Base-by-base conservation (phyloP, 2,113 vertebrate genomes). In the Phocoena phocoena region DNA sequence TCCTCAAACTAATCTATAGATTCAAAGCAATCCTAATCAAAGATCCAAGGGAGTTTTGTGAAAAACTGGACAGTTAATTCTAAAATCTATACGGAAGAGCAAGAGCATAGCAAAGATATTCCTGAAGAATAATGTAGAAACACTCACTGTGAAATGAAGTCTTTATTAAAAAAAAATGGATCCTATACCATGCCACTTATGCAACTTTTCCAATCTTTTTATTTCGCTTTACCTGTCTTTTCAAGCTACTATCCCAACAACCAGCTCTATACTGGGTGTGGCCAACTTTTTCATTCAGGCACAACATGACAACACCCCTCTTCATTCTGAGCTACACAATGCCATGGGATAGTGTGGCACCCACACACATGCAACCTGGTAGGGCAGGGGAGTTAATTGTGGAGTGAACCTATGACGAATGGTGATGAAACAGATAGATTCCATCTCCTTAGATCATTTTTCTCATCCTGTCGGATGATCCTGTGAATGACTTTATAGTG, bases 21-120 rank as follows among this genome's bases (percentile, higher is more conserved):
- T 26, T 95, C 65, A 90, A 68, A 60, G 62, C 18, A 74, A 86
- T 87, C 28, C 47, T 93, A 70, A 71, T 93, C 38, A 94, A 88
- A 90, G 58, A 74, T 38, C 62, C 71, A 84, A 44, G 47, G 53
- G 2, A 6, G 15, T 81, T 94, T 36, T 96, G 36, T 84, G 36
- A 94, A 60, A 88, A 80, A 58, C 1, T 63, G 17, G 31, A 74
- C 21, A 11, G 74, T n/a, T 47, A 77, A 92, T 88, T 89, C 33
- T 94, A 73, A 96, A 85, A 73, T 88, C 15, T 79, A 71, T 65
- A 80, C 2, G 1, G 65, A 91, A 65, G 26, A 85, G 1, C 38
- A 94, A 89, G 68, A 41, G 33, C 79, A 81, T 7, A 74, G 80
- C 50, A 86, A 80, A 63, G 7, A 92, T 17, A 79, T 13, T 58